These are phyloP conservation scores for Panurus biarmicus DNA, from an alignment of 2,113 vertebrate genomes.

Conservation along the genomic window DNA sequence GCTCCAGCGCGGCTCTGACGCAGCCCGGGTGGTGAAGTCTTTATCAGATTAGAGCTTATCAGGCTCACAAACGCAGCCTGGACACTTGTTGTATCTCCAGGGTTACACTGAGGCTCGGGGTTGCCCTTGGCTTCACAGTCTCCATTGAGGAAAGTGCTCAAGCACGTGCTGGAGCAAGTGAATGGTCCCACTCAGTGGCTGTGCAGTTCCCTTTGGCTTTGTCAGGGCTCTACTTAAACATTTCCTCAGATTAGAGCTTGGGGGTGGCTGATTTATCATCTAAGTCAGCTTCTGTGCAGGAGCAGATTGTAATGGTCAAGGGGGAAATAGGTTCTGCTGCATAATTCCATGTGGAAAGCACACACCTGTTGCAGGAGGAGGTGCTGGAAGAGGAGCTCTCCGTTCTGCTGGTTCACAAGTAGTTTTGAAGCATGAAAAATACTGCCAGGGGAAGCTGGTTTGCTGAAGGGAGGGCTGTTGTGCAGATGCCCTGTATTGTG, in stretches of 20 bases:
- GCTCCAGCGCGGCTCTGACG: background rate
- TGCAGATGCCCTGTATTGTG: background rate
- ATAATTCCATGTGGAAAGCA: background rate
- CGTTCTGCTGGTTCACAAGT: background rate
- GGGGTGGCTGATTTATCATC: background rate
- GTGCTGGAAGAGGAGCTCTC: background rate
- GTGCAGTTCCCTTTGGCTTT: background rate
- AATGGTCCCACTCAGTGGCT: background rate
- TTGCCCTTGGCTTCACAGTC: background rate
- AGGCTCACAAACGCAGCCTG: background rate
- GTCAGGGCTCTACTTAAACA: background rate
- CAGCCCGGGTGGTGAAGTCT: background rate
- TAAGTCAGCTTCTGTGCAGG: background rate
- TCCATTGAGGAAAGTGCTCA: background rate
- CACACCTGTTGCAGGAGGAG: background rate
- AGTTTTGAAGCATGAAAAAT: background rate
- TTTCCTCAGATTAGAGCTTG: background rate
- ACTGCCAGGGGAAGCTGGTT: background rate
- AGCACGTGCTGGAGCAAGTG: background rate
- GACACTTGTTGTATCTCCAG: background rate
- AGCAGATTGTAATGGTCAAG: background rate
- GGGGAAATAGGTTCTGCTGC: background rate
- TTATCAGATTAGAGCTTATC: slow-evolving; percentile 48
- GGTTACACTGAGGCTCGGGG: background rate
- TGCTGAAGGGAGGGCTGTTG: background rate